Evolutionary conservation across 2,888 invertebrate species (phyloP), one percentile per base, ranked within the genome.

Genomic region (Phytoseiulus persimilis): DNA sequence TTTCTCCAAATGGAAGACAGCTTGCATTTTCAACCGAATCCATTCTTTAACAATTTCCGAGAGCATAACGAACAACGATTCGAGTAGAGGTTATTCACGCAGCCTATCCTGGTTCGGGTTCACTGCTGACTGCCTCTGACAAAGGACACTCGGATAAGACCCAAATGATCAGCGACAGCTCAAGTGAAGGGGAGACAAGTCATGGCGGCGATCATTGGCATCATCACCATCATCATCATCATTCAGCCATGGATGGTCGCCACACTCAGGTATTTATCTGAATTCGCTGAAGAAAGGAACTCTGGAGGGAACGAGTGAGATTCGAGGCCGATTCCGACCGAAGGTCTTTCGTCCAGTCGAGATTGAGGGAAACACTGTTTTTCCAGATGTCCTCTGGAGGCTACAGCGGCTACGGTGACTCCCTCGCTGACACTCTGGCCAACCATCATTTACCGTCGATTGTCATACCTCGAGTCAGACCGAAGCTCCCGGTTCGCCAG

Each of bases 161-260:
- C 39, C 87, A 87, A n/a, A 87, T 87, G 87, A 87, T 87, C 32
- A 87, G 87, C 33, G 87, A 87, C 39, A 87, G 87, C 87, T 87
- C 87, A 32, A 87, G 87, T 18, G 87, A 87, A 33, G 87, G 87
- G 31, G 87, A 87, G 18, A 32, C 87, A 23, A 87, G 87, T 87
- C 87, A 87, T 23, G 87, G 87, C 5, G 87, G 87, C 11, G 87
- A 87, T 3, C 87, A 87, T 45, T 33, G 87, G n/a, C 87, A 87
- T 23, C 32, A 31, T 31, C 87, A 87, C 18, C 32, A 31, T 31
- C n/a, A n/a, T 31, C 84, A 87, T 45, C 87, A 87, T 33, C 87
- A 87, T 14, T 33, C 39, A 33, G 23, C 87, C 32, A 32, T 87
- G 28, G 87, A 87, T 87, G 87, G 87, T 87, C 87, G 87, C 33